phyloP scores from a whole-genome alignment of 1,140 invertebrate species.

The Drosophila truncata region DNA sequence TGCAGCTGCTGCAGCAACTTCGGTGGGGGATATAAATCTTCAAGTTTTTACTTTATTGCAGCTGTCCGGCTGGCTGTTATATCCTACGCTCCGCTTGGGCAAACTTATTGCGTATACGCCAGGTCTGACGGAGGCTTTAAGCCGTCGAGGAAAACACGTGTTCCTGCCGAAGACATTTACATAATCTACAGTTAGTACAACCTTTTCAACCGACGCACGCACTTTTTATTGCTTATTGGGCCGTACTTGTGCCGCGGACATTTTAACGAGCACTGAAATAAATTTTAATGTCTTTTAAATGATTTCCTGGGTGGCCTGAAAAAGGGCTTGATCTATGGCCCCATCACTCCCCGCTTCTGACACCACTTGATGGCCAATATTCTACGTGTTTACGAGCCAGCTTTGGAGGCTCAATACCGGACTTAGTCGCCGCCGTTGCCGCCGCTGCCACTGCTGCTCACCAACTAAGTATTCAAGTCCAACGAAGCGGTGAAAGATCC shows the following conservation, averaged over 20 bases:
- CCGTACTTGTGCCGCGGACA: constrained; percentile 55
- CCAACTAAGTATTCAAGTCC: constrained; percentile 29
- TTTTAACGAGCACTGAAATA: constrained; percentile 78
- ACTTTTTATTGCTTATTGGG: constrained; percentile 72
- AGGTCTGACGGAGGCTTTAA: constrained; percentile 41
- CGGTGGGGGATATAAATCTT: constrained; percentile 74
- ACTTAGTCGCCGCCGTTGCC: constrained; percentile 2
- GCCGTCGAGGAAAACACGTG: constrained; percentile 56
- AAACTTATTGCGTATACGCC: constrained; percentile 68
- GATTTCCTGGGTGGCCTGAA: constrained; percentile 58
- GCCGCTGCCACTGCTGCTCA: neutral
- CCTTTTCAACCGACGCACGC: constrained; percentile 58
- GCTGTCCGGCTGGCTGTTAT: constrained; percentile 33
- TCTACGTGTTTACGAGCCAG: constrained; percentile 62
- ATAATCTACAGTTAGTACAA: constrained; percentile 56
- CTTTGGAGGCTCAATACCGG: constrained; percentile 42
- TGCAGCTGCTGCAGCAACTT: constrained; percentile 54
- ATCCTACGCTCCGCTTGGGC: neutral
- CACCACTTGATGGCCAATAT: constrained; percentile 58
- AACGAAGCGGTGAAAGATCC: constrained; percentile 12
- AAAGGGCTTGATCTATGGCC: constrained; percentile 65
- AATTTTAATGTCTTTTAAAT: constrained; percentile 82
- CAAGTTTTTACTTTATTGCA: constrained; percentile 79
- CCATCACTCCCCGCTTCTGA: constrained; percentile 6
- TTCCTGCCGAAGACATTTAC: constrained; percentile 62